Evolutionary conservation across 2,888 invertebrate species (phyloP).

Genomic region (Girardia tigrina): DNA sequence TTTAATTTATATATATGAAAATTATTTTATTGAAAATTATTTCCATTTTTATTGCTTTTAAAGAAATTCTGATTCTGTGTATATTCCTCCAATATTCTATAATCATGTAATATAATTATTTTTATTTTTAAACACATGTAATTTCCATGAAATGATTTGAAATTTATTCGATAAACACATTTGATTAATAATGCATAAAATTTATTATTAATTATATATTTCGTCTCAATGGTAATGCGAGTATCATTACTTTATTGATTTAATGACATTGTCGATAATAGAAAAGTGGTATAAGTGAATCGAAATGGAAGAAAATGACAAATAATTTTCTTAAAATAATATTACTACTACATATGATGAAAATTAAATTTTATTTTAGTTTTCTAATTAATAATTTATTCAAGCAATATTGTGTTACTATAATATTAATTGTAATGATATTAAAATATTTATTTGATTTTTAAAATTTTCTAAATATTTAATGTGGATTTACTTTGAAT

Average conservation of each 20-base stretch:
- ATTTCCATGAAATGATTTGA: conserved; percentile 6
- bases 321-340: conserved; percentile 4
- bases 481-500: too few species aligned
- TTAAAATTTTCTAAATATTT: too few species aligned
- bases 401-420: too few species aligned
- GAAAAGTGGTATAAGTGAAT: conserved; percentile 23
- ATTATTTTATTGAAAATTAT: too few species aligned
- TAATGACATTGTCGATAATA: conserved; percentile 23
- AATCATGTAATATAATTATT: neutral
- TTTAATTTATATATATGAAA: too few species aligned
- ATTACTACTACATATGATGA: conserved; percentile 16
- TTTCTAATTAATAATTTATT: too few species aligned
- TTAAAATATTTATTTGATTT: too few species aligned
- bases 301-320: conserved; percentile 18
- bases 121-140: conserved; percentile 6
- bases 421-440: too few species aligned
- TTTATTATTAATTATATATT: conserved; percentile 8
- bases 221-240: conserved; percentile 16
- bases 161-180: neutral
- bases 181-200: neutral
- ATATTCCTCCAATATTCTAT: too few species aligned
- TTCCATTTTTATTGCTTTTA: neutral
- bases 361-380: too few species aligned
- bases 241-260: conserved; percentile 23
- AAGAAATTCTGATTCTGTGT: too few species aligned